These are phyloP conservation scores for Synergus umbraculus DNA, from an alignment of 2,888 invertebrate genomes.

Conservation along the genomic window DNA sequence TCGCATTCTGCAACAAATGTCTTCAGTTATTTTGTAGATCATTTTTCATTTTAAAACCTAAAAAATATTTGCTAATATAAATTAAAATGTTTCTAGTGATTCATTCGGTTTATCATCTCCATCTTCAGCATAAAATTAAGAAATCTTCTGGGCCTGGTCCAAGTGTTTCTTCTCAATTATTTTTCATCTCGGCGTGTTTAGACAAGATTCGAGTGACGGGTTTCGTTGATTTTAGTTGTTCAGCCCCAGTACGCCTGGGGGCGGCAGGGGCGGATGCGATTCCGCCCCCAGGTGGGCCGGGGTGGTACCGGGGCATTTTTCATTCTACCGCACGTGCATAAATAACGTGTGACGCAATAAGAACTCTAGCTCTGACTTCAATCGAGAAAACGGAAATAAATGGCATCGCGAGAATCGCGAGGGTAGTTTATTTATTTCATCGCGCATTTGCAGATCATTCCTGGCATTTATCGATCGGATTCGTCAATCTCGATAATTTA, in stretches of 20 bases:
- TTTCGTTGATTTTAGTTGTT: constrained; percentile 30
- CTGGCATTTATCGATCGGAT: neutral
- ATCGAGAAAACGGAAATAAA: constrained; percentile 50
- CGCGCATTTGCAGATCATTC: constrained; percentile 3
- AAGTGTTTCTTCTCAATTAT: neutral
- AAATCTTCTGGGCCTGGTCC: neutral
- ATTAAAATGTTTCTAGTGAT: too few relatives aligned
- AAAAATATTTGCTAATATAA: neutral
- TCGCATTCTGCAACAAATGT: constrained; percentile 5
- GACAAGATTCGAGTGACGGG: neutral
- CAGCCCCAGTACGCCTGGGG: constrained; percentile 75
- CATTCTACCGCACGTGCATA: constrained; percentile 63
- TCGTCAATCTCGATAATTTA: neutral
- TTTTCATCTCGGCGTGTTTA: neutral
- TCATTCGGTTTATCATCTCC: too few relatives aligned
- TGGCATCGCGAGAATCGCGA: constrained; percentile 1
- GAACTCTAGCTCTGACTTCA: constrained; percentile 46
- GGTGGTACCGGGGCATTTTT: constrained; percentile 73
- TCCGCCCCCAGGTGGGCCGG: constrained; percentile 77
- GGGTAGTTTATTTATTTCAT: constrained; percentile 23
- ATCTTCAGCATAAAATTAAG: too few relatives aligned
- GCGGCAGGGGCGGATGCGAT: constrained; percentile 75
- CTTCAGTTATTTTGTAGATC: neutral
- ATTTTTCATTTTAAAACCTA: neutral
- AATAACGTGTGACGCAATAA: constrained; percentile 58